Evolutionary conservation across 2,113 vertebrate genomes (phyloP), one percentile per base, ranked within the genome.

Genomic region (Melospiza georgiana): DNA sequence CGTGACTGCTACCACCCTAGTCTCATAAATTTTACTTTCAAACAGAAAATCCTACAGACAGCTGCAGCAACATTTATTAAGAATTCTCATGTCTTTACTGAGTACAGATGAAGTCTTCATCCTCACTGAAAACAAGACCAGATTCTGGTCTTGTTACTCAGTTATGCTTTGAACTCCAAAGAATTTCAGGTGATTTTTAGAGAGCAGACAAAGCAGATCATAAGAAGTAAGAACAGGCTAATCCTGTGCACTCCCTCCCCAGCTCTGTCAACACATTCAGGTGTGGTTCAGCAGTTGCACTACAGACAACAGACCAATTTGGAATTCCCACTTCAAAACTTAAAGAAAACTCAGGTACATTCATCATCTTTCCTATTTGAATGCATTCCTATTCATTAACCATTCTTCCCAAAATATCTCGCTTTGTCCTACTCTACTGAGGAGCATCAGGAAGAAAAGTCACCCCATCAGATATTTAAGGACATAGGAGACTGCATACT

Each of bases 371-470:
- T 84, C 68, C 80, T 55, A 83, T 27, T 31, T 71, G 10, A 93
- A 63, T 19, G 19, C 5, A 28, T 33, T 96, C 31, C 43, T 81
- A 62, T 46, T 71, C 30, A 41, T 54, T 75, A 84, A 67, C 8
- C 2, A 43, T 71, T 84, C 67, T 55, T 9, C 62, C 44, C 22
- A 67, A 92, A 91, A 75, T 76, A 73, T 8, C 48, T 81, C 57
- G 20, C 21, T 66, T 61, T 67, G 24, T 81, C 65, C n/a, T 78
- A 28, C 57, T 89, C 31, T 28, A 61, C 1, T 89, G 65, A 82
- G 62, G 22, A 91, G 28, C 35, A 74, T 10, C 63, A 94, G 78
- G 85, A 93, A 92, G 57, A 93, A 90, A 86, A 94, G 49, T 46
- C 57, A 81, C 44, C 65, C 24, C 39, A n/a, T 22, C 49, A 81